Evolutionary conservation across 2,888 invertebrate genomes (phyloP).

Genomic region (Phaedon cochleariae): DNA sequence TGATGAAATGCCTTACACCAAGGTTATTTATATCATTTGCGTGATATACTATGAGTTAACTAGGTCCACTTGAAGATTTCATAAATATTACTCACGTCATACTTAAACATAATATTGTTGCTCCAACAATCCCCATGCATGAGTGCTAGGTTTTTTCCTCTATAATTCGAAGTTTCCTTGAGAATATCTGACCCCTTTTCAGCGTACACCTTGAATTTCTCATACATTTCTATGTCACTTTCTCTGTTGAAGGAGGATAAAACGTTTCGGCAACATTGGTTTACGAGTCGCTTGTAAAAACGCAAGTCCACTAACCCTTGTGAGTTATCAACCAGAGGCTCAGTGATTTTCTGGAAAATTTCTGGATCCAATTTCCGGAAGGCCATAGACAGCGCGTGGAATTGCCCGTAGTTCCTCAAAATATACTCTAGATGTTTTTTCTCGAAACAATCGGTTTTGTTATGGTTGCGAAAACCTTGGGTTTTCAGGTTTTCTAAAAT

Average conservation of each 20-base stretch:
- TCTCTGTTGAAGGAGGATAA: background rate
- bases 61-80: too few relatives aligned
- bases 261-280: background rate
- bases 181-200: background rate
- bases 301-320: background rate
- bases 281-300: background rate
- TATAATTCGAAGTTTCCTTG: background rate
- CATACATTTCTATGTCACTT: background rate
- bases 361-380: slow-evolving; percentile 33
- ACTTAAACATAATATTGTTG: slow-evolving; percentile 52
- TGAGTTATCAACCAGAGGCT: background rate
- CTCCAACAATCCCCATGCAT: slow-evolving; percentile 51
- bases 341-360: slow-evolving; percentile 24
- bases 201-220: slow-evolving; percentile 4
- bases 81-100: too few relatives aligned
- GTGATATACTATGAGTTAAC: too few relatives aligned
- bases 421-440: slow-evolving; percentile 36
- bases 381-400: slow-evolving; percentile 42
- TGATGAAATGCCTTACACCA: too few relatives aligned
- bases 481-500: slow-evolving; percentile 37
- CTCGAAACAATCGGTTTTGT: slow-evolving; percentile 32
- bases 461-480: slow-evolving; percentile 20
- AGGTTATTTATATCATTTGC: too few relatives aligned
- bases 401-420: slow-evolving; percentile 39
- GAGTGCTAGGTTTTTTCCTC: slow-evolving; percentile 36